A percentile compares a stretch with the other conserved stretches of the same genome.
phyloP scores from a whole-genome alignment of 1,140 invertebrate species.

The Vollenhovia emeryi region DNA sequence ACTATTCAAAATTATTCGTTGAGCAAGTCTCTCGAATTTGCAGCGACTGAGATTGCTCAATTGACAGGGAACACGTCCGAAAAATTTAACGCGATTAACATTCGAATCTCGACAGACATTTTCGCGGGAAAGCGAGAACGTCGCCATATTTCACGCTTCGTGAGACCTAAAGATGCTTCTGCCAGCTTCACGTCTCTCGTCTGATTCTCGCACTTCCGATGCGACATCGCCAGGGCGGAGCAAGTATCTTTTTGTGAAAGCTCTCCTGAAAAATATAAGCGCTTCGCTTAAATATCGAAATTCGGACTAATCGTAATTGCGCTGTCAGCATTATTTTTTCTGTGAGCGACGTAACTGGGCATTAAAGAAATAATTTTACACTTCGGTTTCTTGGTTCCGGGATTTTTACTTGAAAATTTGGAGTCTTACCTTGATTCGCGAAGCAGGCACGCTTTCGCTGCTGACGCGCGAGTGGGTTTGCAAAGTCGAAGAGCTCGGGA shows the following conservation, averaged over 20 bases:
- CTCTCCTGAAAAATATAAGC: constrained; percentile 20
- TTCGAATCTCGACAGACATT: background rate
- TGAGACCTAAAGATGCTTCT: background rate
- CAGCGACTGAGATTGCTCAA: background rate
- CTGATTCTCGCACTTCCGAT: background rate
- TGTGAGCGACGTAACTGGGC: background rate
- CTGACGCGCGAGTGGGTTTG: constrained; percentile 36
- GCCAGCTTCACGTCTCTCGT: constrained; percentile 18
- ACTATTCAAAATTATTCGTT: background rate
- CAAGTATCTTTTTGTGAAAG: constrained; percentile 26
- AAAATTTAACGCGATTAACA: constrained; percentile 9
- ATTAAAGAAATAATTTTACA: background rate
- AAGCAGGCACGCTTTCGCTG: constrained; percentile 28
- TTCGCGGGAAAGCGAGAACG: background rate
- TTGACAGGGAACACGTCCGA: background rate
- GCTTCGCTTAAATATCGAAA: background rate
- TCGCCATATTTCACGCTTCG: background rate
- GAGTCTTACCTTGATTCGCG: constrained; percentile 26
- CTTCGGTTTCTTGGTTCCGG: background rate
- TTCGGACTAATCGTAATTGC: background rate
- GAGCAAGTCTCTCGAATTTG: background rate
- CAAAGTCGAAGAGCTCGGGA: background rate
- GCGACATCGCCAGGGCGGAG: constrained; percentile 35
- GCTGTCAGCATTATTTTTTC: background rate
- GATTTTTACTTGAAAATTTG: background rate